Conservation (phyloP, 2,113 vertebrate species). For the Eolophus roseicapilla region DNA sequence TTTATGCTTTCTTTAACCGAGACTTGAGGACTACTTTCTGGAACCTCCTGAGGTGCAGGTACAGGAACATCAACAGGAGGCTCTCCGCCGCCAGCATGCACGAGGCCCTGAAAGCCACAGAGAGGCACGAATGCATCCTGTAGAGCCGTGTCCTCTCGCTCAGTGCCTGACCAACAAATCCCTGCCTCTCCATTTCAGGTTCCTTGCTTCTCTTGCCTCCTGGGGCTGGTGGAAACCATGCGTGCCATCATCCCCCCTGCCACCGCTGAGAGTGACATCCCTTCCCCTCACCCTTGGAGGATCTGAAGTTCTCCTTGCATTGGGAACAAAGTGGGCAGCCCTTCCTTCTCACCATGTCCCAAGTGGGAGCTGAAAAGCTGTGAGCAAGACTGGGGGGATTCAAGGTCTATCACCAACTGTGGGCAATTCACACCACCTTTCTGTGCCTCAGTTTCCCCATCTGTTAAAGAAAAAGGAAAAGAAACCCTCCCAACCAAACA, state of each 20-base stretch:
- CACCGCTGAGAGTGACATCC: not conserved
- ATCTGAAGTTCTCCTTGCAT: rapidly evolving
- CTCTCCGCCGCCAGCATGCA: slow-evolving; percentile 77
- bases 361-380: not conserved
- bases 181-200: slow-evolving; percentile 20
- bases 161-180: not conserved
- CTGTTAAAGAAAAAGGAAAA: not conserved
- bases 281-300: not conserved
- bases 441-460: slow-evolving; percentile 41
- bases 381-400: not conserved
- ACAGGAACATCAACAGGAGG: slow-evolving; percentile 78
- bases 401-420: not conserved
- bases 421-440: slow-evolving; percentile 33
- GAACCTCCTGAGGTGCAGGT: slow-evolving; percentile 75
- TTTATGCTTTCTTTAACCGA: slow-evolving; percentile 78
- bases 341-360: not conserved
- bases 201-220: not conserved
- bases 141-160: not conserved
- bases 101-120: slow-evolving; percentile 76
- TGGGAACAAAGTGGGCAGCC: not conserved
- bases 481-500: not conserved
- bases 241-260: not conserved
- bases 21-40: slow-evolving; percentile 80
- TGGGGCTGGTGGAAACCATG: not conserved
- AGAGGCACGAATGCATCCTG: slow-evolving; percentile 72